These are phyloP conservation scores for Arnoldichthys spilopterus DNA, from an alignment of 2,797 vertebrate species.

Conservation along the genomic window DNA sequence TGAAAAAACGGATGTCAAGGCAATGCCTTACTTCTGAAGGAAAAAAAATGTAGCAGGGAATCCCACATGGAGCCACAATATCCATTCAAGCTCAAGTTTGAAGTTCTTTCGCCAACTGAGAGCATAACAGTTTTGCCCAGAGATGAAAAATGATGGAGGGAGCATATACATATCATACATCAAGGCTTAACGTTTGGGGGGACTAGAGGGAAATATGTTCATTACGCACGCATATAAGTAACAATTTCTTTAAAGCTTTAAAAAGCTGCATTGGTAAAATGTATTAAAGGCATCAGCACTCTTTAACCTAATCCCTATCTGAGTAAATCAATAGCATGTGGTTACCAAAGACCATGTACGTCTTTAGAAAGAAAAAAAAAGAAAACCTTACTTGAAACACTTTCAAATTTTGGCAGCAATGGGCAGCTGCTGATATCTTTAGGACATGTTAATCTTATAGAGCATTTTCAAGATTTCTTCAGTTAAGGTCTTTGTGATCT, in stretches of 20 bases:
- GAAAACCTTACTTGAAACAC: background rate
- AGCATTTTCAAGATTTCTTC: background rate
- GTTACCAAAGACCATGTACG: too few relatives aligned
- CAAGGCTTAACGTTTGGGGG: conserved; percentile 26
- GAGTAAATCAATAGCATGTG: too few relatives aligned
- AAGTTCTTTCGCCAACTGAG: conserved; percentile 32
- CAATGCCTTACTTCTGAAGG: conserved; percentile 36
- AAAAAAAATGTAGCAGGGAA: conserved; percentile 67
- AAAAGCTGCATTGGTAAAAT: background rate
- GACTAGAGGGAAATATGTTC: conserved; percentile 25
- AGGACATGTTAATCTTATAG: background rate
- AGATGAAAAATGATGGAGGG: conserved; percentile 17
- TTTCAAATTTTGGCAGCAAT: background rate
- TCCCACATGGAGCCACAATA: conserved; percentile 69
- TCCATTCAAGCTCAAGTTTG: conserved; percentile 39
- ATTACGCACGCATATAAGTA: conserved; percentile 4
- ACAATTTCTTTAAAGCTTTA: background rate
- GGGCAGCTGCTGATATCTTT: background rate
- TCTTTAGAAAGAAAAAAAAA: too few relatives aligned
- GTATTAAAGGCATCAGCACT: too few relatives aligned
- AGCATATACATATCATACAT: conserved; percentile 38
- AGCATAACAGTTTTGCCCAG: conserved; percentile 23
- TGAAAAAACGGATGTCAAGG: conserved; percentile 48
- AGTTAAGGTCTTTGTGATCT: background rate
- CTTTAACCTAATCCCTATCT: too few relatives aligned